These are phyloP conservation scores for Harpalus rubripes DNA, from an alignment of 2,888 invertebrate species.

Conservation along the genomic window DNA sequence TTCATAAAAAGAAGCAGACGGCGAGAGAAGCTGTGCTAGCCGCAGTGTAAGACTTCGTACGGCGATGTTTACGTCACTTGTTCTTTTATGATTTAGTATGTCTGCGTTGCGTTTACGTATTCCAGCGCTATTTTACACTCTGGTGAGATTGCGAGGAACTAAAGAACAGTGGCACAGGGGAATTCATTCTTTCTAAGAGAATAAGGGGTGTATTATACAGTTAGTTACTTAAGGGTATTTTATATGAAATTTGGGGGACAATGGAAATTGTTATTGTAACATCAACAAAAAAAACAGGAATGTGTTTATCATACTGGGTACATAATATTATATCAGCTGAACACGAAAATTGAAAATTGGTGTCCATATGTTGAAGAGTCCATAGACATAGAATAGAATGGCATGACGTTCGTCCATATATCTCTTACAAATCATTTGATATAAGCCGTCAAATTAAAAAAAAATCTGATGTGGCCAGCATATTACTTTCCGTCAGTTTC, in stretches of 20 bases:
- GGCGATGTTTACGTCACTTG: slow-evolving; percentile 50
- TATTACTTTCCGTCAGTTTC: no score
- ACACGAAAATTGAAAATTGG: no score
- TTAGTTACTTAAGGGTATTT: not conserved
- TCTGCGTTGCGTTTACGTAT: slow-evolving; percentile 57
- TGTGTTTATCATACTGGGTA: no score
- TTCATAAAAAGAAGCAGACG: slow-evolving; percentile 50
- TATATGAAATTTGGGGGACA: not conserved
- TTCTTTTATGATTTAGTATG: slow-evolving; percentile 58
- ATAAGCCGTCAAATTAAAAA: no score
- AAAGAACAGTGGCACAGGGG: not conserved
- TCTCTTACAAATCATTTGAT: no score
- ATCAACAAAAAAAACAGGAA: no score
- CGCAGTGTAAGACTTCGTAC: not conserved
- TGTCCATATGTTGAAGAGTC: no score
- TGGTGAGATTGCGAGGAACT: slow-evolving; percentile 45
- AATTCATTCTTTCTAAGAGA: slow-evolving; percentile 17
- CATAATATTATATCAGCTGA: no score
- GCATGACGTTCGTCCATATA: no score
- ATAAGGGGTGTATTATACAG: not conserved
- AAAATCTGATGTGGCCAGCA: no score
- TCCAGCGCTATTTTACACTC: slow-evolving; percentile 51
- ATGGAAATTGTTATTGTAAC: not conserved
- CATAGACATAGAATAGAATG: no score
- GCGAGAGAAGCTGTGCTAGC: not conserved